These are phyloP conservation scores for Pogonognathellus flavescens DNA, from an alignment of 1,140 invertebrate species.

Conservation along the genomic window DNA sequence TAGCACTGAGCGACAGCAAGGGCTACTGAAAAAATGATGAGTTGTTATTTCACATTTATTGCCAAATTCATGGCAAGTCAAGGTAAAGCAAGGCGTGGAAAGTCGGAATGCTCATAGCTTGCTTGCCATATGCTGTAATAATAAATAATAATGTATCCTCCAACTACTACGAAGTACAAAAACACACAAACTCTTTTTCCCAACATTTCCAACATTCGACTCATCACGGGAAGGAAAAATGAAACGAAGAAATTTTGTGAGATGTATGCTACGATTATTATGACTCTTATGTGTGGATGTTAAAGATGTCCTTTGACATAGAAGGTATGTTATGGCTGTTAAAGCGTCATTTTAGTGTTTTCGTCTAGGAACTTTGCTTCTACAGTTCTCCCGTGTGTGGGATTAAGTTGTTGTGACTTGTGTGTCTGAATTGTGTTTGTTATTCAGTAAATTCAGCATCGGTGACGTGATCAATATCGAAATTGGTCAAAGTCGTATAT, in stretches of 20 bases:
- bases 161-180: no score
- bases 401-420: background rate
- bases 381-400: constrained; percentile 2
- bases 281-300: no score
- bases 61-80: constrained; percentile 3
- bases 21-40: background rate
- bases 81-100: background rate
- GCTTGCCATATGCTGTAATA: background rate
- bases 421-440: background rate
- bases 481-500: constrained; percentile 49
- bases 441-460: background rate
- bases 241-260: background rate
- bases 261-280: no score
- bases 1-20: no score
- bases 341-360: background rate
- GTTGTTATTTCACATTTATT: constrained; percentile 22
- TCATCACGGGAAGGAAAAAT: background rate
- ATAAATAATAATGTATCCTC: no score
- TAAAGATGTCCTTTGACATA: no score
- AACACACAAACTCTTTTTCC: no score
- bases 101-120: constrained; percentile 2
- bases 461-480: constrained; percentile 33
- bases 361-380: no score
- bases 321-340: background rate
- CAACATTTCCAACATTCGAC: no score